A percentile compares a stretch with the other conserved stretches of the same genome.
Evolutionary conservation across 2,888 invertebrate species (phyloP).

Genomic region (Ellobium chinense): DNA sequence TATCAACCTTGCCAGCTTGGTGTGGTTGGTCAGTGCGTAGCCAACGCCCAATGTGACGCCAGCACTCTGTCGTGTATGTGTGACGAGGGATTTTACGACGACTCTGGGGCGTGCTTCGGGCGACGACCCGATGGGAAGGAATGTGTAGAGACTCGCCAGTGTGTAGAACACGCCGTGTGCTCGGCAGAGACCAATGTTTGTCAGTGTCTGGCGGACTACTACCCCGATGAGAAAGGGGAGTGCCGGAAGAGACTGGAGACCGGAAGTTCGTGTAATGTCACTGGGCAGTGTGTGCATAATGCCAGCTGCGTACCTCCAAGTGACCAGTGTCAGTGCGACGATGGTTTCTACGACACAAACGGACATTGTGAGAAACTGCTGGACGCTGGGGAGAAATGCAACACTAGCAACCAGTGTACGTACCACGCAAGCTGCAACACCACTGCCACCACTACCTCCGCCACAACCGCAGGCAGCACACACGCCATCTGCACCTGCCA

Average conservation of each 20-base stretch:
- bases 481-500: slow-evolving; percentile 44
- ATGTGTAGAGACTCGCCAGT: slow-evolving; percentile 33
- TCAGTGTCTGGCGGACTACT: slow-evolving; percentile 28
- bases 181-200: slow-evolving; percentile 10
- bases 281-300: slow-evolving; percentile 36
- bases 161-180: slow-evolving; percentile 37
- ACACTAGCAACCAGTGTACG: slow-evolving; percentile 40
- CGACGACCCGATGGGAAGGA: slow-evolving; percentile 3
- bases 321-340: slow-evolving; percentile 39
- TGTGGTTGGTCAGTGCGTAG: slow-evolving; percentile 33
- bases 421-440: no score
- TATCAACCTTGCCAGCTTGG: slow-evolving; percentile 7
- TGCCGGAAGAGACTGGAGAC: slow-evolving; percentile 28
- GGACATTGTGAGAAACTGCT: slow-evolving; percentile 29
- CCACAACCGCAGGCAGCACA: no score
- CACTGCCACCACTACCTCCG: no score
- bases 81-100: slow-evolving; percentile 38
- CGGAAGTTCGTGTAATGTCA: slow-evolving; percentile 15
- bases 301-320: slow-evolving; percentile 16
- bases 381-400: slow-evolving; percentile 33
- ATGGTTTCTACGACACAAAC: slow-evolving; percentile 33
- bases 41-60: slow-evolving; percentile 34
- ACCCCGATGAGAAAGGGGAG: slow-evolving; percentile 11
- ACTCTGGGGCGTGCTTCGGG: slow-evolving; percentile 13
- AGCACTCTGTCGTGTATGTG: slow-evolving; percentile 28